Conservation (phyloP, 2,113 vertebrate species). For the Laticauda laticaudata region DNA sequence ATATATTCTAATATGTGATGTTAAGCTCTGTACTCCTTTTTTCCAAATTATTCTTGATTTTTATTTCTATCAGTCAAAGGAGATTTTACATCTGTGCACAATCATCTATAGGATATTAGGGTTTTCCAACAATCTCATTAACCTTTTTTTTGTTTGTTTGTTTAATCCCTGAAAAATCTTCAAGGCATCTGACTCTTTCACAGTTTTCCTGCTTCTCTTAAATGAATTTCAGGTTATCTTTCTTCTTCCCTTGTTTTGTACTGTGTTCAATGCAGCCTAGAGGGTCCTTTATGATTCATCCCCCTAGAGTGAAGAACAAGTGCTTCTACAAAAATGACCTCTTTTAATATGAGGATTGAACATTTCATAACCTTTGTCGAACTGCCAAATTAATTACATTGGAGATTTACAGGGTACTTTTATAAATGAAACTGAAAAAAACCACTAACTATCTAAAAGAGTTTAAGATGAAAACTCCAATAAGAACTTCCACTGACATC, state of each 20-base stretch:
- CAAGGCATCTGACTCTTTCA: constrained; percentile 19
- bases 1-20: background rate
- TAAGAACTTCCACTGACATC: constrained; percentile 5
- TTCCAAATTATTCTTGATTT: constrained; percentile 1
- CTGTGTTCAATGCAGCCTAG: constrained; percentile 25
- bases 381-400: constrained; percentile 21
- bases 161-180: background rate
- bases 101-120: constrained; percentile 11
- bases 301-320: constrained; percentile 15
- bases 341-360: constrained; percentile 37
- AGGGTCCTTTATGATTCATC: constrained; percentile 33
- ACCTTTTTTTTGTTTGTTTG: constrained; percentile 30
- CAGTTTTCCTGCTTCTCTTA: constrained; percentile 23
- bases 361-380: constrained; percentile 26
- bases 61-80: background rate
- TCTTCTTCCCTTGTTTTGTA: constrained; percentile 40
- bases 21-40: background rate
- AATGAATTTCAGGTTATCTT: constrained; percentile 33
- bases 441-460: background rate
- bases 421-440: constrained; percentile 33
- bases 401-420: constrained; percentile 3
- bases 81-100: background rate
- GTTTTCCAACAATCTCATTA: constrained; percentile 22
- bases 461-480: constrained; percentile 34
- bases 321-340: constrained; percentile 24